These are phyloP conservation scores for Planiliza haematocheilus DNA, from an alignment of 2,113 vertebrate genomes.

Conservation along the genomic window DNA sequence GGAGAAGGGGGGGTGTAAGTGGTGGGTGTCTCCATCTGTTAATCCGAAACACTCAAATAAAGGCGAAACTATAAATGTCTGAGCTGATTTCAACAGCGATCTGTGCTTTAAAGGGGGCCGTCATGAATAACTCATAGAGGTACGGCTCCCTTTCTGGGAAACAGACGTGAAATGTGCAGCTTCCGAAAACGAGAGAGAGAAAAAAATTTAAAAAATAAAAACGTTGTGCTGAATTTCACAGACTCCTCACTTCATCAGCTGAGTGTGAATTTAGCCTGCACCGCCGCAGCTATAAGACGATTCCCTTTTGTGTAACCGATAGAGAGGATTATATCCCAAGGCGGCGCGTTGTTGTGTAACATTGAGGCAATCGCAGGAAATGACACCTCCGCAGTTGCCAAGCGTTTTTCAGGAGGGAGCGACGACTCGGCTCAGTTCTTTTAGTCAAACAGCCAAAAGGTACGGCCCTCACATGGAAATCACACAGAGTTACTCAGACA, in stretches of 20 bases:
- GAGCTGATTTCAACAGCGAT: slow-evolving; percentile 34
- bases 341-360: slow-evolving; percentile 69
- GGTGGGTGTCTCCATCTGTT: slow-evolving; percentile 74
- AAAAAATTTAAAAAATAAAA: slow-evolving; percentile 31
- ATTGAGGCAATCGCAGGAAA: slow-evolving; percentile 65
- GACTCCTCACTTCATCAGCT: slow-evolving; percentile 32
- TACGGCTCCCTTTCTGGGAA: slow-evolving; percentile 13
- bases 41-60: slow-evolving; percentile 40
- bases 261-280: slow-evolving; percentile 26
- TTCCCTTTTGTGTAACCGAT: slow-evolving; percentile 51
- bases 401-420: slow-evolving; percentile 57
- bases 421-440: slow-evolving; percentile 5
- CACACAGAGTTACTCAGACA: slow-evolving; percentile 2
- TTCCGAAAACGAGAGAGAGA: neutral
- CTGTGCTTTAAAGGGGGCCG: neutral
- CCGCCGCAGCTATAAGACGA: slow-evolving; percentile 20
- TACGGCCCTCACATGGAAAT: slow-evolving; percentile 26
- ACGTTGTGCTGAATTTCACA: slow-evolving; percentile 41
- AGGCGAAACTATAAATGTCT: slow-evolving; percentile 46
- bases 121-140: slow-evolving; percentile 16
- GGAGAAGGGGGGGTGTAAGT: neutral
- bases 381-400: slow-evolving; percentile 49
- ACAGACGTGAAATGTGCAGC: slow-evolving; percentile 1
- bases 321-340: slow-evolving; percentile 68
- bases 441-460: slow-evolving; percentile 45